phyloP scores from a whole-genome alignment of 2,888 invertebrate genomes.

The Cancer borealis region DNA sequence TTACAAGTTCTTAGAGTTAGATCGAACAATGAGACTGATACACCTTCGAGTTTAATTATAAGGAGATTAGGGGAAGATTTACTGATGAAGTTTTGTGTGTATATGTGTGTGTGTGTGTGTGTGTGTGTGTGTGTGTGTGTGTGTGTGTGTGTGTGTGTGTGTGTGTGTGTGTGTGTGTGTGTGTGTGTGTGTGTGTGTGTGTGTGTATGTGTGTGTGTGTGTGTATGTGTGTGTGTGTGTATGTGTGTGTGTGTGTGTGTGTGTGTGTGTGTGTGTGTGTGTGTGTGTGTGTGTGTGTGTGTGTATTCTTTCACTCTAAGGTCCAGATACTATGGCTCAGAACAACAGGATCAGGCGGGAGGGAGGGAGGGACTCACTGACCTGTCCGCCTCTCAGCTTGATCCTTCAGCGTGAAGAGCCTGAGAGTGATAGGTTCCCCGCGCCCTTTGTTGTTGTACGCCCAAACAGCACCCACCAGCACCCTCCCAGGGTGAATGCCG shows the following conservation, averaged over 20 bases:
- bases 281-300: conserved; percentile 12
- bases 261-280: conserved; percentile 32
- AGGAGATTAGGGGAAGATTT: not conserved
- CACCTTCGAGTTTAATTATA: not conserved
- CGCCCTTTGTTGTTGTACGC: conserved; percentile 27
- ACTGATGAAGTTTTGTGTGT: not conserved
- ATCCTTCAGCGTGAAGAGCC: conserved; percentile 24
- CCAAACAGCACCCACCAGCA: not conserved
- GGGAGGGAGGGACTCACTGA: not conserved
- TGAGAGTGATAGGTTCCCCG: not conserved
- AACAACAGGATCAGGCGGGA: not conserved
- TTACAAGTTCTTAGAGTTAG: not conserved
- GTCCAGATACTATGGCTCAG: not conserved
- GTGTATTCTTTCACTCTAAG: not conserved
- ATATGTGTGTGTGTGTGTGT: not conserved
- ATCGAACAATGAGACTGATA: not conserved
- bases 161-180: conserved; percentile 32
- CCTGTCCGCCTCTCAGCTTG: conserved; percentile 30
- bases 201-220: not conserved
- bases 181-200: conserved; percentile 12
- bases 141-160: conserved; percentile 25
- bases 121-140: conserved; percentile 1
- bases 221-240: not conserved
- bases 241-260: conserved; percentile 16
- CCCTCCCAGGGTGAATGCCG: not conserved